These are phyloP conservation scores for Onthophagus sagittarius DNA, from an alignment of 2,888 invertebrate genomes.

Conservation along the genomic window DNA sequence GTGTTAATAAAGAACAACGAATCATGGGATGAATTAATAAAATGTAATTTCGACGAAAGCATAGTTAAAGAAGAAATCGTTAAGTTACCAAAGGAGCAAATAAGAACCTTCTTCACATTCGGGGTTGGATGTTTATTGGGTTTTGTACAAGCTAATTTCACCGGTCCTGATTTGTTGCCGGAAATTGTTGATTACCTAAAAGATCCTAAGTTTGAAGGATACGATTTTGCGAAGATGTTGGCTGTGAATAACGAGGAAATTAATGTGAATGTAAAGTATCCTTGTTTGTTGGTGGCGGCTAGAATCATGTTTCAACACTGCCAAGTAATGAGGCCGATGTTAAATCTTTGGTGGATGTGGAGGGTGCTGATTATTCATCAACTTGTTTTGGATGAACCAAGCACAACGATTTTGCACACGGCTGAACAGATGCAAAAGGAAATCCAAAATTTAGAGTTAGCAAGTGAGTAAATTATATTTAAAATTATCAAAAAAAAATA, in stretches of 20 bases:
- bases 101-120: slow-evolving; percentile 50
- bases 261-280: slow-evolving; percentile 59
- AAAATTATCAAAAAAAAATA: background rate
- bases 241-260: slow-evolving; percentile 65
- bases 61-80: slow-evolving; percentile 31
- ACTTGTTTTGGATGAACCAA: slow-evolving; percentile 69
- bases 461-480: slow-evolving; percentile 41
- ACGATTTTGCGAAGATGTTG: slow-evolving; percentile 49
- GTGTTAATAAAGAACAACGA: slow-evolving; percentile 25
- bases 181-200: slow-evolving; percentile 48
- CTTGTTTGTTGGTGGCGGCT: slow-evolving; percentile 50
- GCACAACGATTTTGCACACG: slow-evolving; percentile 61
- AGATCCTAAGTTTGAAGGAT: slow-evolving; percentile 47
- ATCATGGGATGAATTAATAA: slow-evolving; percentile 30
- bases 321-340: slow-evolving; percentile 37
- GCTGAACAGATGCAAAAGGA: slow-evolving; percentile 50
- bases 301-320: slow-evolving; percentile 47
- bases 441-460: slow-evolving; percentile 39
- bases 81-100: slow-evolving; percentile 40
- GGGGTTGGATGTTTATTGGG: slow-evolving; percentile 64
- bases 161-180: slow-evolving; percentile 60
- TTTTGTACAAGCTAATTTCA: slow-evolving; percentile 81
- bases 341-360: slow-evolving; percentile 69
- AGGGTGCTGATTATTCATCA: slow-evolving; percentile 73
- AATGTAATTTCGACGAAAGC: slow-evolving; percentile 28